Base-by-base conservation (phyloP, 2,888 invertebrate genomes). In the Pheosia gnoma region DNA sequence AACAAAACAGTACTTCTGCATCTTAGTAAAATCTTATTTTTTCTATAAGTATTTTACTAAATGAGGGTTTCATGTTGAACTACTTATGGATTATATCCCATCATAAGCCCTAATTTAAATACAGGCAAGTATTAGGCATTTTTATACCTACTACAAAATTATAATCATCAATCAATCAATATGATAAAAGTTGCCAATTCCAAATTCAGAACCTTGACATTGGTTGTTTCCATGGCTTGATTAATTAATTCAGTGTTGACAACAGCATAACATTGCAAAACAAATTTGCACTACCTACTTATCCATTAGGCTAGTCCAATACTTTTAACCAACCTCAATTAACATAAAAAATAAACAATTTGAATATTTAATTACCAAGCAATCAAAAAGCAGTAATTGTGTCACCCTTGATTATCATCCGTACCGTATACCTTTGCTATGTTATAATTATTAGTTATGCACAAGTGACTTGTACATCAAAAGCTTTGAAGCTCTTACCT, bases 41-140 rank as follows among this genome's bases (percentile, higher is more conserved):
- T 68, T 74, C 82, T 87, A 87, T 77, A 25, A 25, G 25, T 25
- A 83, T 84, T 87, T 87, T 67, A 72, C 88, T 88, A 88, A 81
- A 82, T 68, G 66, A 77, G 75, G 76, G 74, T 78, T 73, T 80
- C 67, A 76, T 75, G 82, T 81, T 86, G 79, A 81, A 83, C 81
- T 86, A 87, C 25, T 25, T 25, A 25, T 82, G 85, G 86, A 88
- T 86, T 84, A 82, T 74, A 87, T 86, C 85, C 86, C 83, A 81
- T 78, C 82, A 25, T 25, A 84, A 86, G 83, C 84, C 86, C 82
- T 85, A 84, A 80, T 80, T 70, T 78, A 80, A 80, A 70, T 69
- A 81, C 84, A 89, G 92, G 91, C 92, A 93, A 93, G 90, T 86
- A 83, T 86, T 86, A 90, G 91, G 91, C 91, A 88, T 86, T 84